phyloP scores from a whole-genome alignment of 2,797 vertebrate genomes.

The Stomatorhinus walkeri region DNA sequence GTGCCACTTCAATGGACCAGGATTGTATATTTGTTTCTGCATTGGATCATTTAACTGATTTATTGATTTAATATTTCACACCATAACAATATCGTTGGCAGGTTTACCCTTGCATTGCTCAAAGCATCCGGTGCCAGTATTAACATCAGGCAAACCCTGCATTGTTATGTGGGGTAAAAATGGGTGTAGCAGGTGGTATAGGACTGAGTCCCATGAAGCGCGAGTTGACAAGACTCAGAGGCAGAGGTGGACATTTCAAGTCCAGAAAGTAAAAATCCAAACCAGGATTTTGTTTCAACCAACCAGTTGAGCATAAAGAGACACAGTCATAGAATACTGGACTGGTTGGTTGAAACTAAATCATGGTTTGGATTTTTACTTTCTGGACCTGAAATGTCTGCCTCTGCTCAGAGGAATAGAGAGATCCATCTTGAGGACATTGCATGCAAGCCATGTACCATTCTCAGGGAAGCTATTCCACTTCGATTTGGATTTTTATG shows the following conservation, averaged over 20 bases:
- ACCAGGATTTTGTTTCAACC: not conserved
- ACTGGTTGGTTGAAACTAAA: not conserved
- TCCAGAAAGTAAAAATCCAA: not conserved
- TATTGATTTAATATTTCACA: slow-evolving; percentile 20
- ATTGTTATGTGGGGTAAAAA: not conserved
- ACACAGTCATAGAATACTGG: not conserved
- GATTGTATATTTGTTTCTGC: slow-evolving; percentile 32
- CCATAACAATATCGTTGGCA: slow-evolving; percentile 23
- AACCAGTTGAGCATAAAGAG: not conserved
- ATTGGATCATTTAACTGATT: slow-evolving; percentile 29
- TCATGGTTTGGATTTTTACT: not conserved
- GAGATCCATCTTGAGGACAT: not conserved
- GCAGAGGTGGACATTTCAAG: not conserved
- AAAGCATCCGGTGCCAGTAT: not conserved
- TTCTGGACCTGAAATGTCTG: not conserved
- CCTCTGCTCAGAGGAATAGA: not conserved
- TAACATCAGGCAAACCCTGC: not conserved
- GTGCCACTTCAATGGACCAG: slow-evolving; percentile 29
- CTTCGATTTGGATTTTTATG: not conserved
- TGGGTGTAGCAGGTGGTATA: not conserved
- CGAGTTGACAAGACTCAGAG: not conserved
- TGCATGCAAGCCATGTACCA: not conserved
- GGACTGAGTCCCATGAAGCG: not conserved
- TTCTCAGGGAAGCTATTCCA: not conserved
- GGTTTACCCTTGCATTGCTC: slow-evolving; percentile 6